phyloP scores from a whole-genome alignment of 2,113 vertebrate species.

The Mionectes macconnelli region DNA sequence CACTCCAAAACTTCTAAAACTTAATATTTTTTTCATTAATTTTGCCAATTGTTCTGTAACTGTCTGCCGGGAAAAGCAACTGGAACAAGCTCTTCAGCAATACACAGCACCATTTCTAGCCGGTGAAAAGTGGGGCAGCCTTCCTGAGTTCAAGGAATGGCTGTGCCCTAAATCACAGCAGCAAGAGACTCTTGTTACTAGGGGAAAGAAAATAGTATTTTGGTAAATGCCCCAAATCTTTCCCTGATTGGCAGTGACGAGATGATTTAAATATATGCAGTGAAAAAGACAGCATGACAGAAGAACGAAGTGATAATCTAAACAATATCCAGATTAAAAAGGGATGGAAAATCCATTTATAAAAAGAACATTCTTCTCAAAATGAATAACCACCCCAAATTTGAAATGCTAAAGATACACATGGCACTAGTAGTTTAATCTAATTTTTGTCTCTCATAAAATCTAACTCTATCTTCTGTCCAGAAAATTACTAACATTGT shows the following conservation, averaged over 20 bases:
- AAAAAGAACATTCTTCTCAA: conserved; percentile 39
- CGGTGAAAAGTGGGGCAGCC: neutral
- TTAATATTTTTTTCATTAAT: neutral
- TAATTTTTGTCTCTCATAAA: conserved; percentile 46
- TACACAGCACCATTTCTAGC: neutral
- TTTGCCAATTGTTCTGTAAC: neutral
- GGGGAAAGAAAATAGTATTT: neutral
- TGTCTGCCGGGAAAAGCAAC: neutral
- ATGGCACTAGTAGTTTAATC: conserved; percentile 4
- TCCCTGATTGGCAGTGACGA: neutral
- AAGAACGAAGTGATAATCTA: conserved; percentile 20
- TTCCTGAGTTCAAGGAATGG: neutral
- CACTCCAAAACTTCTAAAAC: neutral
- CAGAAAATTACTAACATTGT: conserved; percentile 28
- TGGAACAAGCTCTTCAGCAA: neutral
- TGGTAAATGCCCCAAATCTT: neutral
- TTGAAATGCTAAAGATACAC: conserved; percentile 30
- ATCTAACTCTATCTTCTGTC: neutral
- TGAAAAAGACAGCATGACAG: neutral
- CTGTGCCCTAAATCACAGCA: neutral
- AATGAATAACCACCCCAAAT: neutral
- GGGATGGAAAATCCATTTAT: conserved; percentile 46
- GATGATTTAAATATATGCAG: neutral
- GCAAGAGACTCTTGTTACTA: neutral
- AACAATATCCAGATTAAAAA: conserved; percentile 27